These are phyloP conservation scores for Tanytarsus gracilentus DNA, from an alignment of 2,888 invertebrate genomes.

Conservation along the genomic window DNA sequence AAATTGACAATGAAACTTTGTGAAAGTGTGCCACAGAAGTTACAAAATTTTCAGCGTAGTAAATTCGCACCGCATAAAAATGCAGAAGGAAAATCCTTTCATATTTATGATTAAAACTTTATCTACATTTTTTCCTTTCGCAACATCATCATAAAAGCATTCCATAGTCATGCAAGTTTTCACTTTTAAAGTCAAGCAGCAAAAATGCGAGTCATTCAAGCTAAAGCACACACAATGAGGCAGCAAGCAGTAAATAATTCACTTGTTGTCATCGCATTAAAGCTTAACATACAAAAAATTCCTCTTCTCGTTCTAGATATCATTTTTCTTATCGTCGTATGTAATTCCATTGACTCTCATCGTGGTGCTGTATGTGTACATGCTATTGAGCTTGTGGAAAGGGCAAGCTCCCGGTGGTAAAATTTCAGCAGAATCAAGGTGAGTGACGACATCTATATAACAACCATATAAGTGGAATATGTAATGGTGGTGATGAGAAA, in stretches of 20 bases:
- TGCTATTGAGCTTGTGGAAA: constrained; percentile 81
- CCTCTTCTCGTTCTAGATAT: constrained; percentile 48
- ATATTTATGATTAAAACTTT: too few species aligned
- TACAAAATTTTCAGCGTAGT: too few species aligned
- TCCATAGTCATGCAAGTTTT: too few species aligned
- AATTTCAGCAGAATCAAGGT: constrained; percentile 61
- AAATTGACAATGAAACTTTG: too few species aligned
- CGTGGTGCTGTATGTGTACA: constrained; percentile 77
- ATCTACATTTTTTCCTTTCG: too few species aligned
- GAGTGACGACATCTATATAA: constrained; percentile 30
- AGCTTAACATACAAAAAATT: neutral
- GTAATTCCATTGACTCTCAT: constrained; percentile 79
- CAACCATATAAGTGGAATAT: neutral
- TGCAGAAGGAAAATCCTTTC: too few species aligned
- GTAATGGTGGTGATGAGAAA: neutral
- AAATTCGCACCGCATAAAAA: too few species aligned
- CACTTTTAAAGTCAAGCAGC: too few species aligned
- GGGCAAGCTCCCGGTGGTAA: constrained; percentile 66
- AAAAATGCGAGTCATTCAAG: too few species aligned
- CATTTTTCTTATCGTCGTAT: constrained; percentile 82
- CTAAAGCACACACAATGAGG: neutral
- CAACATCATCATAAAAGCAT: too few species aligned
- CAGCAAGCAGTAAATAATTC: neutral
- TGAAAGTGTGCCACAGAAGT: too few species aligned
- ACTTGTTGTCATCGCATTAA: neutral